A percentile compares a stretch with the other conserved stretches of the same genome.
Conservation (phyloP, 2,888 invertebrate species). For the Polydrusus pterygomalis region DNA sequence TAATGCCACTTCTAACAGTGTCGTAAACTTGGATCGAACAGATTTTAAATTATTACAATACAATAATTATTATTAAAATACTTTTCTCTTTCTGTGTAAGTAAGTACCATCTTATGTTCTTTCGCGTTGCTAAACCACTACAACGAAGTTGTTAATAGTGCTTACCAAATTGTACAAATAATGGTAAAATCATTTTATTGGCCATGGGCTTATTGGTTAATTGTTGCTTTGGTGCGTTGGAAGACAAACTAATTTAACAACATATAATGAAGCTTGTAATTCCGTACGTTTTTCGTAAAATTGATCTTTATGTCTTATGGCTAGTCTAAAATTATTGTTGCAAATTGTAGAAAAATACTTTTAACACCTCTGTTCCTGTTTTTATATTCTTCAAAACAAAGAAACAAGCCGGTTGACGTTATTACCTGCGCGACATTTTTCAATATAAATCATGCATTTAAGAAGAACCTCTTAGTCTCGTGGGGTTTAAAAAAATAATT, state of each 20-base stretch:
- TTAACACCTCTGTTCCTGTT: neutral
- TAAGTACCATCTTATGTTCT: neutral
- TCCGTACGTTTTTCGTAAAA: neutral
- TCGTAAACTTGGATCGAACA: no score
- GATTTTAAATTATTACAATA: no score
- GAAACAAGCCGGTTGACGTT: neutral
- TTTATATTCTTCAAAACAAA: neutral
- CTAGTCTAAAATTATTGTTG: no score
- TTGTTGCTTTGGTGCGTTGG: constrained; percentile 37
- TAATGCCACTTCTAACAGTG: no score
- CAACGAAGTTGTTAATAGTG: constrained; percentile 33
- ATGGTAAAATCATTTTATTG: constrained; percentile 42
- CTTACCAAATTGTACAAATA: constrained; percentile 42
- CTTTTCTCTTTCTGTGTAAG: no score
- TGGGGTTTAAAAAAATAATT: constrained; percentile 50
- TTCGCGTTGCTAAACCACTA: neutral
- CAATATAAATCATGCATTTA: constrained; percentile 17
- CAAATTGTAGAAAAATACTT: neutral
- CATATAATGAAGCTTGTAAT: constrained; percentile 10
- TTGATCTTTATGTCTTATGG: neutral
- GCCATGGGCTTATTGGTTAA: constrained; percentile 44
- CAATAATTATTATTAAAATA: no score
- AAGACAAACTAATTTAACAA: constrained; percentile 28
- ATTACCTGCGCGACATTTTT: neutral
- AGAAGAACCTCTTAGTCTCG: constrained; percentile 44